phyloP scores from a whole-genome alignment of 2,888 invertebrate genomes.

The Colletes collaris region DNA sequence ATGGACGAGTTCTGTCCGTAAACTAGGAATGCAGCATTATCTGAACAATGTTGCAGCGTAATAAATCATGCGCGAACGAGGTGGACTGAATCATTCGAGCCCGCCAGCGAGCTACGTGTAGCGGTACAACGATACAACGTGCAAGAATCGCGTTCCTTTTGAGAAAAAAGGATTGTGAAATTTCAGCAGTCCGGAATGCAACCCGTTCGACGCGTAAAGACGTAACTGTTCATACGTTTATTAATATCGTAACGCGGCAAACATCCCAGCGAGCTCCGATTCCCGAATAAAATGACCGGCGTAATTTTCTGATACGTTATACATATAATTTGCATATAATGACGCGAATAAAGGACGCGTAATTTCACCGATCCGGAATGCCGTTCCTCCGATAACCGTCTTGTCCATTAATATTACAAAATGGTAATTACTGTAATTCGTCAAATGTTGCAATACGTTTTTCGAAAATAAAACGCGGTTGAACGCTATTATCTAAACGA shows the following conservation, averaged over 20 bases:
- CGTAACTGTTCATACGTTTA: conserved; percentile 43
- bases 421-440: conserved; percentile 1
- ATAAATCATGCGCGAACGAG: conserved; percentile 1
- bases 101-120: background rate
- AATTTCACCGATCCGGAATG: conserved; percentile 1
- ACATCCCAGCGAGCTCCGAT: background rate
- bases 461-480: background rate
- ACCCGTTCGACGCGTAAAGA: conserved; percentile 7
- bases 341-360: background rate
- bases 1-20: conserved; percentile 4
- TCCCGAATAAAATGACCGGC: background rate
- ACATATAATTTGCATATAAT: conserved; percentile 2
- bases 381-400: conserved; percentile 1
- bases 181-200: conserved; percentile 14
- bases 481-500: too few species aligned
- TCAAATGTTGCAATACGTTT: background rate
- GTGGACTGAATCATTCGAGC: conserved; percentile 23
- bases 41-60: background rate
- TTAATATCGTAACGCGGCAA: background rate
- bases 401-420: background rate
- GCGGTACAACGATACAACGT: conserved; percentile 5
- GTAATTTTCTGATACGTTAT: conserved; percentile 7
- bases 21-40: background rate
- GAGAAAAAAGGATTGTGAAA: background rate
- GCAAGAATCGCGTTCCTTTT: background rate